Conservation (phyloP, 2,797 vertebrate genomes). For the Perodicticus potto region DNA sequence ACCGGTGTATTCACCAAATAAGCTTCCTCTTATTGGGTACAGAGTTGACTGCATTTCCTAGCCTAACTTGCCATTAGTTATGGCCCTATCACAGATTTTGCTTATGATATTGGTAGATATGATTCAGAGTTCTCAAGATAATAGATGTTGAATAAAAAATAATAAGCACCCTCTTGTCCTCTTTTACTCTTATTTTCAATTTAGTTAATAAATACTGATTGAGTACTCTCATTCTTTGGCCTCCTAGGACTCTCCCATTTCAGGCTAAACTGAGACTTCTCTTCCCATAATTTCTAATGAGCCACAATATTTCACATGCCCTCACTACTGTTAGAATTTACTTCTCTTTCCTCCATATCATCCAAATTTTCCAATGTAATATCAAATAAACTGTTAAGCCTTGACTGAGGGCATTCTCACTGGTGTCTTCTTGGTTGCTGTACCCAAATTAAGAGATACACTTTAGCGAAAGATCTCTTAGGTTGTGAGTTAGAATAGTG, state of each 20-base stretch:
- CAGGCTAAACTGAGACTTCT: not conserved
- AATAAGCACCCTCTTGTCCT: not conserved
- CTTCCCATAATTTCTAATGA: not conserved
- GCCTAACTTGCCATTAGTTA: not conserved
- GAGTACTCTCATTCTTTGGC: not conserved
- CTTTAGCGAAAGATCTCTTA: not conserved
- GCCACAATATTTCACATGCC: not conserved
- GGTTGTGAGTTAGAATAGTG: not conserved
- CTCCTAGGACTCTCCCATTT: not conserved
- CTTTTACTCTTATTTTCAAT: constrained; percentile 10
- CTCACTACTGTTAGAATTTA: not conserved
- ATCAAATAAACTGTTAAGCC: not conserved
- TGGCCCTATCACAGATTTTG: not conserved
- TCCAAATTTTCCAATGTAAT: not conserved
- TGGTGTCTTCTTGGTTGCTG: not conserved
- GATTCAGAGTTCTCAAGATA: not conserved
- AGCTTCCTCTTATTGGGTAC: not conserved
- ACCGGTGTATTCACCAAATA: not conserved
- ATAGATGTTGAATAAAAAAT: not conserved
- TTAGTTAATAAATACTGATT: not conserved
- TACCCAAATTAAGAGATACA: not conserved
- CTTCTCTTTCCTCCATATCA: not conserved
- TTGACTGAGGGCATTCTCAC: not conserved
- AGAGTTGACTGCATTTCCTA: not conserved
- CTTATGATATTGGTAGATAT: not conserved